Evolutionary conservation across 1,140 invertebrate genomes (phyloP).

Genomic region (Phocides pigmalion): DNA sequence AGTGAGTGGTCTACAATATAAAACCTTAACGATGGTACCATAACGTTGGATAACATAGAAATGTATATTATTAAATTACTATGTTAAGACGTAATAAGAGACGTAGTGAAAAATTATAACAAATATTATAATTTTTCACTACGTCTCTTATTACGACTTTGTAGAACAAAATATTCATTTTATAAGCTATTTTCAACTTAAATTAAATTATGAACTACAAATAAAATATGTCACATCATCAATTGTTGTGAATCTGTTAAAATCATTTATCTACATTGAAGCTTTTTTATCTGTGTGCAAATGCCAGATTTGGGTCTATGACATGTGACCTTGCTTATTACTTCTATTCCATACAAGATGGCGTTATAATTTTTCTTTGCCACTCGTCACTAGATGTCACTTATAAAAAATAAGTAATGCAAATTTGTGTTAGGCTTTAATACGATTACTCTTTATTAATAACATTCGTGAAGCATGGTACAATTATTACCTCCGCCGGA

Average conservation of each 20-base stretch:
- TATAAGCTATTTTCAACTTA: not conserved
- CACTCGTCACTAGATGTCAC: conserved; percentile 13
- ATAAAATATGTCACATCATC: not conserved
- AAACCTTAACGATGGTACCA: no score
- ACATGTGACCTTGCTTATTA: conserved; percentile 10
- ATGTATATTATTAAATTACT: no score
- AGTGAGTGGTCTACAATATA: no score
- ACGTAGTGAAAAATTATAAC: no score
- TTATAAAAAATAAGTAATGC: not conserved
- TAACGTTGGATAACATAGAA: no score
- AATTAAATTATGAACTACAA: not conserved
- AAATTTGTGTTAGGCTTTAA: no score
- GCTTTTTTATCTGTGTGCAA: conserved; percentile 6
- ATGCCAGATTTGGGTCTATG: not conserved
- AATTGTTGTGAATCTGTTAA: not conserved
- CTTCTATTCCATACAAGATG: conserved; percentile 43
- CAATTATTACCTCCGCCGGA: no score
- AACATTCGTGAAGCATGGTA: no score
- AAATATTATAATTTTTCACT: no score
- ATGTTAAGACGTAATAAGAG: no score
- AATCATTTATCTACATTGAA: not conserved
- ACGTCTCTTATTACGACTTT: no score
- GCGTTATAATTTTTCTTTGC: not conserved
- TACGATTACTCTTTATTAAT: no score
- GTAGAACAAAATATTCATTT: not conserved